Evolutionary conservation across 1,140 invertebrate genomes (phyloP), one percentile per base, ranked within the genome.

Genomic region (Planococcus citri): DNA sequence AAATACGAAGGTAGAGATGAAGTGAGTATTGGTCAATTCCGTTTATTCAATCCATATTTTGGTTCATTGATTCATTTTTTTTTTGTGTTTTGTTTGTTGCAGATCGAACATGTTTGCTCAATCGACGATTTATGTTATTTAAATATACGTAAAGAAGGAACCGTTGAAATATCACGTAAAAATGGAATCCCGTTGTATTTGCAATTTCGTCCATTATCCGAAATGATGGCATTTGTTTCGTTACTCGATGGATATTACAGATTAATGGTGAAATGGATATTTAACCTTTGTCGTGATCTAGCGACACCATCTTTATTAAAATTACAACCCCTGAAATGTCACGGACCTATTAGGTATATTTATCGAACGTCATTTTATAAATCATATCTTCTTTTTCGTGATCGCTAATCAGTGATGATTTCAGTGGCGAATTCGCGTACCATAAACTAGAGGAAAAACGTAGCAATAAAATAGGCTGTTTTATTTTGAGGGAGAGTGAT

Each of bases 191-290:
- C 90, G 33, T 81, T 86, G 22, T 88, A 88, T 77, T 79, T 92
- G 17, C 86, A 85, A 75, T 90, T 92, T 76, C 78, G 79, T 69
- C 80, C 80, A 14, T 78, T 83, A 61, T 75, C 79, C 64, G 76
- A 83, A 27, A 80, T 91, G 72, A 82, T 84, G 60, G 92, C 92
- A 0, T 94, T 94, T 79, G 86, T 95, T 67, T 90, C 89, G 67
- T 80, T 87, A 20, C 78, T 94, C 69, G 88, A 92, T 80, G 92
- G 92, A 68, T 95, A 95, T 78, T 94, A 94, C 76, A 85, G 92
- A 73, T 80, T 95, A 67, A 87, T 87, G 70, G 84, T 87, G 24
- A 94, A 91, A 79, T 95, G 92, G 91, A 93, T 87, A 27, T 92
- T 91, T 76, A 91, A 94, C 80, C 79, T 95, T 58, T 95, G 91